Conservation (phyloP, 2,888 invertebrate genomes). For the Dryococelus australis region DNA sequence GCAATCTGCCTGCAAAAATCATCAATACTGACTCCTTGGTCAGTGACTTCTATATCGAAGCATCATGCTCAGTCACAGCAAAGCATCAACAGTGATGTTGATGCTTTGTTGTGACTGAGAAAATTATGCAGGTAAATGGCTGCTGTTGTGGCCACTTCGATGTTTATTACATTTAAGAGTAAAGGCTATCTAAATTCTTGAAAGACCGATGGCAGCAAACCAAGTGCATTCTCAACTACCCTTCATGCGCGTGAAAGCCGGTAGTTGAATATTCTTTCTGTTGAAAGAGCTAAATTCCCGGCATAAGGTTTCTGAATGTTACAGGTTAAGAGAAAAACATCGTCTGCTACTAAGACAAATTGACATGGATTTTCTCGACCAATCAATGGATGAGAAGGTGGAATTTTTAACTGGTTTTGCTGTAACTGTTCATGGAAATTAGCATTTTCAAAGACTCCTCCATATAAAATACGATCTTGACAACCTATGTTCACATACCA, state of each 20-base stretch:
- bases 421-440: constrained; percentile 48
- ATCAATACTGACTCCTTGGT: neutral
- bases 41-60: neutral
- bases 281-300: constrained; percentile 29
- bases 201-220: neutral
- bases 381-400: constrained; percentile 43
- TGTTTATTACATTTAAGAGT: neutral
- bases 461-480: constrained; percentile 53
- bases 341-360: neutral
- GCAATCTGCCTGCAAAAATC: neutral
- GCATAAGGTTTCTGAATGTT: neutral
- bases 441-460: constrained; percentile 50
- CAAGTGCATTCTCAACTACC: neutral
- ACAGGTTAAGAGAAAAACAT: neutral
- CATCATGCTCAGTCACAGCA: no score
- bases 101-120: neutral
- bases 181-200: neutral
- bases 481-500: constrained; percentile 53
- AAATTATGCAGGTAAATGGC: neutral
- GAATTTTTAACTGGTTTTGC: constrained; percentile 45
- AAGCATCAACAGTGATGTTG: neutral
- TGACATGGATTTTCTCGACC: neutral
- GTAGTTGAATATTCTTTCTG: constrained; percentile 52
- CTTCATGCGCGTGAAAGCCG: constrained; percentile 34
- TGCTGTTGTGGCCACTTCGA: neutral